phyloP scores from a whole-genome alignment of 2,113 vertebrate species.

The Corythaeola cristata region DNA sequence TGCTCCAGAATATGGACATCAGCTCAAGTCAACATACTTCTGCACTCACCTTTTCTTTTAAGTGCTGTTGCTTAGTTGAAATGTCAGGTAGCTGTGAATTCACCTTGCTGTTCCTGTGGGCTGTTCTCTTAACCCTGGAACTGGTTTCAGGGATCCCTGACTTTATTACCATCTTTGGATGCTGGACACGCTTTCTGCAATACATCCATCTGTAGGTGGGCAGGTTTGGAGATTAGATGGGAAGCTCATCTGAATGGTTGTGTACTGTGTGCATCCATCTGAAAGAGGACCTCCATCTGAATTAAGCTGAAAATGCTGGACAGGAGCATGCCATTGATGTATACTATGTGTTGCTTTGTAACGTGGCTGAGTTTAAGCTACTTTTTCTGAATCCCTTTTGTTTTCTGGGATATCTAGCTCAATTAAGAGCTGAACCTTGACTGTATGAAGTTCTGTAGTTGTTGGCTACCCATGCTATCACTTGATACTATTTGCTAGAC shows the following conservation, averaged over 20 bases:
- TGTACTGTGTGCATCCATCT: not conserved
- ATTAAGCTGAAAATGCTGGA: not conserved
- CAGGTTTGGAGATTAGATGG: not conserved
- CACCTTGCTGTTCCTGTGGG: not conserved
- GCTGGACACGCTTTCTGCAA: not conserved
- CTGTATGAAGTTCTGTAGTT: not conserved
- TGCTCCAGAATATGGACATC: not conserved
- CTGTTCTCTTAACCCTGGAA: not conserved
- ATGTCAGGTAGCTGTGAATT: not conserved
- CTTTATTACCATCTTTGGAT: not conserved
- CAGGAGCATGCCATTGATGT: not conserved
- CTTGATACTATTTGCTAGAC: not conserved
- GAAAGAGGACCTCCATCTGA: not conserved
- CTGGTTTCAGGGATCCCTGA: not conserved
- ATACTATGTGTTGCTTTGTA: not conserved
- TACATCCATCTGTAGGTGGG: not conserved
- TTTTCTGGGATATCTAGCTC: not conserved
- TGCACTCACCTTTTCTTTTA: not conserved
- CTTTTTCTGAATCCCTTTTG: not conserved
- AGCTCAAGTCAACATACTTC: not conserved
- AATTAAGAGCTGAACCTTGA: not conserved
- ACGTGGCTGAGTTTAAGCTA: not conserved
- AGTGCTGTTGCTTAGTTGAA: not conserved
- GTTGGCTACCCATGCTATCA: not conserved
- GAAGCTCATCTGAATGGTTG: not conserved